phyloP scores from a whole-genome alignment of 2,888 invertebrate species.

The Rhogogaster chlorosoma region DNA sequence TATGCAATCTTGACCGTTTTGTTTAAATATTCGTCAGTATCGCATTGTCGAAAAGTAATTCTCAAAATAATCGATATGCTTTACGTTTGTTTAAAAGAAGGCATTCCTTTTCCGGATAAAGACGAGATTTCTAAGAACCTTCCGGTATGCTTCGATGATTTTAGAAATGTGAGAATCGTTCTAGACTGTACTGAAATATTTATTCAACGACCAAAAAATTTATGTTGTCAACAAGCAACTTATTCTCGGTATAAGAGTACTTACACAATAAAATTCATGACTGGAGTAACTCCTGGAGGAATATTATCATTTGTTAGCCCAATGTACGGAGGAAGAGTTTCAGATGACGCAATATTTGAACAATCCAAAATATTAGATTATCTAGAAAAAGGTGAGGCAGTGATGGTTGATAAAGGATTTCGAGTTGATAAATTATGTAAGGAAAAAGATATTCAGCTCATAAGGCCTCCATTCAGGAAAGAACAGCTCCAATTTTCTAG shows the following conservation, averaged over 20 bases:
- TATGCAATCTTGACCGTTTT: no score
- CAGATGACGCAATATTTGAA: slow-evolving; percentile 55
- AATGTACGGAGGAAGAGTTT: slow-evolving; percentile 9
- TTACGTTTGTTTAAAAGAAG: no score
- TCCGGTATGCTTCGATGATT: slow-evolving; percentile 61
- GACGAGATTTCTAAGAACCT: slow-evolving; percentile 58
- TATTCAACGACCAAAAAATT: slow-evolving; percentile 56
- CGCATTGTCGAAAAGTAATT: no score
- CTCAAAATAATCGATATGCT: no score
- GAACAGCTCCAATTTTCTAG: no score
- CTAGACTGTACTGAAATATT: slow-evolving; percentile 63
- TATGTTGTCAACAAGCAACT: slow-evolving; percentile 57
- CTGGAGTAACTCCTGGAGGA: slow-evolving; percentile 53
- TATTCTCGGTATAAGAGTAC: slow-evolving; percentile 60
- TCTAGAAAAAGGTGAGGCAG: slow-evolving; percentile 53
- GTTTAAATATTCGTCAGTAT: no score
- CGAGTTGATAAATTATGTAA: slow-evolving; percentile 60
- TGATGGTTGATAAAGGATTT: no score
- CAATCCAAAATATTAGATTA: slow-evolving; percentile 34
- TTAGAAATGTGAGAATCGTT: slow-evolving; percentile 59
- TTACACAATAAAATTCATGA: slow-evolving; percentile 58
- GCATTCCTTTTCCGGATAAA: no score
- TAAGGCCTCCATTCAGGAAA: slow-evolving; percentile 55
- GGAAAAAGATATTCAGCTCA: slow-evolving; percentile 38
- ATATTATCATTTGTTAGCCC: slow-evolving; percentile 15